Evolutionary conservation across 1,140 invertebrate genomes (phyloP).

Genomic region (Caenorhabditis remanei): DNA sequence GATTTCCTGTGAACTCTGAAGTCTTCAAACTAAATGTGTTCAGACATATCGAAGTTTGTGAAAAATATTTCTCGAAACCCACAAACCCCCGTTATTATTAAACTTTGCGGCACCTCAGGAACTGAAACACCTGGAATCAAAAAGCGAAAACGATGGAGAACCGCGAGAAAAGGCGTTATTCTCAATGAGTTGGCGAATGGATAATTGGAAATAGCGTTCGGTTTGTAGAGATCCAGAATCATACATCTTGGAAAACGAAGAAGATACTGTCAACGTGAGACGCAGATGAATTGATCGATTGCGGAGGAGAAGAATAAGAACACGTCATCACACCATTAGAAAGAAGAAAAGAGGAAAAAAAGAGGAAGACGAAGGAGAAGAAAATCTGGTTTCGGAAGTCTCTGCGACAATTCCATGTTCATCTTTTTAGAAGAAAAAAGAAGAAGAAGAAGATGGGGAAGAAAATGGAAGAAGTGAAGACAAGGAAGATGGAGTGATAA

Average conservation of each 20-base stretch:
- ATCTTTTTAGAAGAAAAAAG: background rate
- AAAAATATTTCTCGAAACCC: no score
- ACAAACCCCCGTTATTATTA: no score
- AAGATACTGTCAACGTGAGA: slow-evolving; percentile 42
- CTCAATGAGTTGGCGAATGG: background rate
- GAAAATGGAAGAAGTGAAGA: background rate
- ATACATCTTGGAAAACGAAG: slow-evolving; percentile 26
- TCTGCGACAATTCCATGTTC: background rate
- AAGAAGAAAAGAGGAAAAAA: background rate
- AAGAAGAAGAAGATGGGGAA: background rate
- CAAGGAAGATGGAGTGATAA: slow-evolving; percentile 37
- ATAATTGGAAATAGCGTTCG: slow-evolving; percentile 10
- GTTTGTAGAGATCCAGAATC: background rate
- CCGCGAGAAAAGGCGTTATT: background rate
- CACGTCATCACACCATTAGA: slow-evolving; percentile 34
- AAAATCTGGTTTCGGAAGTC: slow-evolving; percentile 41
- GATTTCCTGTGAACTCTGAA: no score
- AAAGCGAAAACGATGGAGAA: background rate
- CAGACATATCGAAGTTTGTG: no score
- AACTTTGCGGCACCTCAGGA: no score
- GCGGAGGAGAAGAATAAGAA: background rate
- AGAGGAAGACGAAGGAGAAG: background rate
- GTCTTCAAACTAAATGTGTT: no score
- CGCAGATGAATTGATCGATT: slow-evolving; percentile 24
- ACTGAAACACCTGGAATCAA: no score